A percentile compares a stretch with the other conserved stretches of the same genome.
phyloP scores from a whole-genome alignment of 1,140 invertebrate genomes.

The Cydia splendana region DNA sequence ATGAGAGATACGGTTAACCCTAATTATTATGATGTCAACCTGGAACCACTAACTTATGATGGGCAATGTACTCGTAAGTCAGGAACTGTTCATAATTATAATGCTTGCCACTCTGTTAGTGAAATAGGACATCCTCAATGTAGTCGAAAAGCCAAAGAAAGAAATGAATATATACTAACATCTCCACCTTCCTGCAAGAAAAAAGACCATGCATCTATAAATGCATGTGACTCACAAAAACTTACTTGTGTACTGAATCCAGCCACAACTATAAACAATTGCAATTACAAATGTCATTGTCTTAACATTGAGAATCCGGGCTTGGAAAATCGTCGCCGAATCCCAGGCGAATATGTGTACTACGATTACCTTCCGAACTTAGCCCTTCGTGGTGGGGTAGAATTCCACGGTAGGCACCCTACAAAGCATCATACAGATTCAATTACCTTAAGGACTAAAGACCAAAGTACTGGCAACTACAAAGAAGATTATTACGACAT shows the following conservation, averaged over 20 bases:
- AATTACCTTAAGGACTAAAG: neutral
- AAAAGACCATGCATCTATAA: constrained; percentile 27
- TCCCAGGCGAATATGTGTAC: constrained; percentile 16
- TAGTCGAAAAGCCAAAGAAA: neutral
- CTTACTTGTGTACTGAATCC: constrained; percentile 37
- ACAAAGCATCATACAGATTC: neutral
- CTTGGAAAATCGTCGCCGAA: neutral
- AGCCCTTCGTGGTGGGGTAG: neutral
- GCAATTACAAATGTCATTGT: constrained; percentile 52
- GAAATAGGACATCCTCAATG: constrained; percentile 1
- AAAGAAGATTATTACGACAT: neutral
- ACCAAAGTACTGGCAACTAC: neutral
- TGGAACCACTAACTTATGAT: neutral
- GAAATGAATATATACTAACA: neutral
- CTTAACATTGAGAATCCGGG: constrained; percentile 31
- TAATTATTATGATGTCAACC: neutral
- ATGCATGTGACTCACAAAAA: constrained; percentile 48
- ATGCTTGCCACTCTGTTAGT: neutral
- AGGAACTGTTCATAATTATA: neutral
- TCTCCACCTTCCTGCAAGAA: neutral
- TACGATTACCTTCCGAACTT: constrained; percentile 3
- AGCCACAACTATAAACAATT: constrained; percentile 37
- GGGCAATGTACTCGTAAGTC: neutral
- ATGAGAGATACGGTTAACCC: neutral
- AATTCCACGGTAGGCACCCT: neutral